These are phyloP conservation scores for Podarcis cretensis DNA, from an alignment of 2,113 vertebrate species.

Conservation along the genomic window DNA sequence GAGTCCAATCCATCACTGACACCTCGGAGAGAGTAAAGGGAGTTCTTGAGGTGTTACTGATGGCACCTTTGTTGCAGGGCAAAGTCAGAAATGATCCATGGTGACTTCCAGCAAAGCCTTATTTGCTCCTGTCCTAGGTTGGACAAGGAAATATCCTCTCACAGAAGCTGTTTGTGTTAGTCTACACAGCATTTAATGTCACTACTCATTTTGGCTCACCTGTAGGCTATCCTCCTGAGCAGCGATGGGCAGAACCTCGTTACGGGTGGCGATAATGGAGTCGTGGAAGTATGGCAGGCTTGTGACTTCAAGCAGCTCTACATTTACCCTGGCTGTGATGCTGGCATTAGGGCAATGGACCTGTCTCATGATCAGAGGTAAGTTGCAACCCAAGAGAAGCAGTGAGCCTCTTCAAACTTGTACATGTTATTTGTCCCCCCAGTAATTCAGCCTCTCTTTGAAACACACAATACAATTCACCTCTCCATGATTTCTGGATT, in stretches of 20 bases:
- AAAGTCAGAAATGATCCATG: slow-evolving; percentile 28
- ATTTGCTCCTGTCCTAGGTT: not conserved
- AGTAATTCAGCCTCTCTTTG: not conserved
- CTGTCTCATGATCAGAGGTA: slow-evolving; percentile 99
- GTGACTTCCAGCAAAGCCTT: slow-evolving; percentile 1
- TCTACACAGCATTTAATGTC: not conserved
- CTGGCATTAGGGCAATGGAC: slow-evolving; percentile 98
- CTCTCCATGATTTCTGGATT: not conserved
- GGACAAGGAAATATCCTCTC: not conserved
- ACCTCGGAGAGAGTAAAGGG: slow-evolving; percentile 33
- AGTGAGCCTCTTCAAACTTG: not conserved
- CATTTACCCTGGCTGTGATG: slow-evolving; percentile 98
- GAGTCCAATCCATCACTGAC: slow-evolving; percentile 35
- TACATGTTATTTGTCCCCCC: not conserved
- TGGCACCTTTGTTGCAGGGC: not conserved
- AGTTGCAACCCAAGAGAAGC: slow-evolving; percentile 11
- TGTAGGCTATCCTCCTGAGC: slow-evolving; percentile 93
- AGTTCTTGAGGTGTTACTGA: slow-evolving; percentile 39
- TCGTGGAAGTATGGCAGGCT: slow-evolving; percentile 99
- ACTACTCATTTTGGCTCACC: slow-evolving; percentile 30
- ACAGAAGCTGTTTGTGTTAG: not conserved
- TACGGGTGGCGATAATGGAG: slow-evolving; percentile 97
- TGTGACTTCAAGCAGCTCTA: slow-evolving; percentile 99
- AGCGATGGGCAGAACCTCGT: slow-evolving; percentile 98
- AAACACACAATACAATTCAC: not conserved